These are phyloP conservation scores for Lutraria lutraria DNA, from an alignment of 2,888 invertebrate genomes.

Conservation along the genomic window DNA sequence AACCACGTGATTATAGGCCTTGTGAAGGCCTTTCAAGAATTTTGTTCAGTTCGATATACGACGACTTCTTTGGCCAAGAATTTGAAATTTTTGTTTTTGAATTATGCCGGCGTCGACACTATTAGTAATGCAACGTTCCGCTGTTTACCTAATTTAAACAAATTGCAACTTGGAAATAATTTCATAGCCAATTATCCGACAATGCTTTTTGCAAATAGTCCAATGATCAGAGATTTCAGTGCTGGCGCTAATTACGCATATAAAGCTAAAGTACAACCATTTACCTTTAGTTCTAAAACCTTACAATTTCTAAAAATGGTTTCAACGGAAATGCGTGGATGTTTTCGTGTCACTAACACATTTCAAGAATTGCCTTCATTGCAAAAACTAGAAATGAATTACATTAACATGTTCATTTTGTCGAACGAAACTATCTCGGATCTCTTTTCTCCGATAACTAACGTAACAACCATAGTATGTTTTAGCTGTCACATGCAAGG, in stretches of 20 bases:
- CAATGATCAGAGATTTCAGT: not conserved
- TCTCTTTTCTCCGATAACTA: not conserved
- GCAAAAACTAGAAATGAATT: not conserved
- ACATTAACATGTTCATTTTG: not conserved
- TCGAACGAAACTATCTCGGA: not conserved
- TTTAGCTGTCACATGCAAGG: constrained; percentile 3
- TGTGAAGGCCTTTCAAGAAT: not conserved
- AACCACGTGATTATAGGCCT: no score
- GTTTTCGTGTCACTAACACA: not conserved
- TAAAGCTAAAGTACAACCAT: not conserved
- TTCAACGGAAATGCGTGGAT: not conserved
- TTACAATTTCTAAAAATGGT: not conserved
- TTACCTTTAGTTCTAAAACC: not conserved
- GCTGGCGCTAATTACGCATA: not conserved
- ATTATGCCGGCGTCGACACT: not conserved
- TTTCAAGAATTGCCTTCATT: constrained; percentile 19
- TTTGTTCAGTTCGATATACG: not conserved
- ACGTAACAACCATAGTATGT: not conserved
- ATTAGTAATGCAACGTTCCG: not conserved
- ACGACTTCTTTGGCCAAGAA: not conserved
- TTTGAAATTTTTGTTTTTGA: not conserved
- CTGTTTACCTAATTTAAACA: not conserved
- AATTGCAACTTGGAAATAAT: not conserved
- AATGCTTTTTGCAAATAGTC: not conserved
- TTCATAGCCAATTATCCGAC: not conserved